Evolutionary conservation across 1,140 invertebrate genomes (phyloP).

Genomic region (Cylas formicarius): DNA sequence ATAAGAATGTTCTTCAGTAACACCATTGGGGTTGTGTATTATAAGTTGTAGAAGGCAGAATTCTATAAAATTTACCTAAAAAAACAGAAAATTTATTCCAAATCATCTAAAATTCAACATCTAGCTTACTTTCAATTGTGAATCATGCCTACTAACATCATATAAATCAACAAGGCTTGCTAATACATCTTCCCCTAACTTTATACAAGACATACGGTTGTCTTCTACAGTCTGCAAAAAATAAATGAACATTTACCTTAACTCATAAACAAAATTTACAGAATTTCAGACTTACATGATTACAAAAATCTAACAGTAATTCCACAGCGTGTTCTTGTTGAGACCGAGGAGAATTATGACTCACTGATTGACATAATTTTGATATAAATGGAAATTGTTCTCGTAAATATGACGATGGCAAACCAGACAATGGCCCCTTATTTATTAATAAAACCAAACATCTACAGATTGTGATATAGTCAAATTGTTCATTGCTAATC

Average conservation of each 20-base stretch:
- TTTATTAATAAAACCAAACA: conserved; percentile 27
- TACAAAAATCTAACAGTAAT: conserved; percentile 25
- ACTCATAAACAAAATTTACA: not conserved
- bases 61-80: conserved; percentile 27
- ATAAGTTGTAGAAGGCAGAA: conserved; percentile 35
- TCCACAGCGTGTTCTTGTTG: conserved; percentile 26
- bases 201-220: conserved; percentile 30
- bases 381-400: conserved; percentile 30
- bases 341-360: conserved; percentile 5
- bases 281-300: conserved; percentile 27
- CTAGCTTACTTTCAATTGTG: conserved; percentile 18
- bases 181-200: conserved; percentile 33
- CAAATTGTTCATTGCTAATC: too few relatives aligned
- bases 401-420: conserved; percentile 21
- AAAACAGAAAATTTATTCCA: not conserved
- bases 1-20: conserved; percentile 16
- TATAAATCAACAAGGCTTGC: conserved; percentile 25
- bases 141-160: conserved; percentile 21
- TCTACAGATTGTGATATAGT: conserved; percentile 19
- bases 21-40: conserved; percentile 34
- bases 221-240: conserved; percentile 34
- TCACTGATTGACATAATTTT: conserved; percentile 22
- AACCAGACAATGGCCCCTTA: conserved; percentile 25
- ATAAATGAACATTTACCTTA: too few relatives aligned
- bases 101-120: conserved; percentile 7